These are phyloP conservation scores for Gymnoscelis rufifasciata DNA, from an alignment of 2,888 invertebrate species.

Conservation along the genomic window DNA sequence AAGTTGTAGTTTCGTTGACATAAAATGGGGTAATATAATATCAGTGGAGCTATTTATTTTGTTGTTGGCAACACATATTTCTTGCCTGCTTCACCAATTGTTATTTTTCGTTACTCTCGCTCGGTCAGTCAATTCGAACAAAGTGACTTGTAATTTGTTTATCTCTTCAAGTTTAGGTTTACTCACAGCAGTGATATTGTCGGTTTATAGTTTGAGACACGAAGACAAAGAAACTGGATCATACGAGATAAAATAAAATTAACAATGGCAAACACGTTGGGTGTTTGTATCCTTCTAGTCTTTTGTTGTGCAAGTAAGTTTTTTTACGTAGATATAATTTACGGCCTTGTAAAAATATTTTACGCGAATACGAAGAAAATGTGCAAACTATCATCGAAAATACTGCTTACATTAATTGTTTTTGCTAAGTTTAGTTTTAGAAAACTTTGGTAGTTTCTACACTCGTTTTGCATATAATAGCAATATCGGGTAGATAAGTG, in stretches of 20 bases:
- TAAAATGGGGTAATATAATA: no score
- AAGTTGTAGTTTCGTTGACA: no score
- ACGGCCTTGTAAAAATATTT: conserved; percentile 22
- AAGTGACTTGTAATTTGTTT: conserved; percentile 58
- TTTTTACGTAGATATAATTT: conserved; percentile 12
- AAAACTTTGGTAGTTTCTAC: background rate
- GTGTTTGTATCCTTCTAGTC: conserved; percentile 62
- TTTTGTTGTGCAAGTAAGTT: conserved; percentile 67
- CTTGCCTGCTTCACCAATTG: background rate
- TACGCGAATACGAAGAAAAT: no score
- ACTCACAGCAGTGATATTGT: conserved; percentile 65
- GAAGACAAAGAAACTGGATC: conserved; percentile 44
- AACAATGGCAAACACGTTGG: conserved; percentile 64
- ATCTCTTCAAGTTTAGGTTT: conserved; percentile 58
- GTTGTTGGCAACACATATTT: no score
- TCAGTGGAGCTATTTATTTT: no score
- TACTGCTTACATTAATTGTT: no score
- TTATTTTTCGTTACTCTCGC: background rate
- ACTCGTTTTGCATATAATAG: background rate
- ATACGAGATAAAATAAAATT: conserved; percentile 35
- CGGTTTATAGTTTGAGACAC: conserved; percentile 46
- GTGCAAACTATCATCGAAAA: no score
- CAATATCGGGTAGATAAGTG: background rate
- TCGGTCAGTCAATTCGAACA: conserved; percentile 2
- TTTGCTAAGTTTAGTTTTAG: no score